A percentile compares a stretch with the other conserved stretches of the same genome.
phyloP scores from a whole-genome alignment of 2,797 vertebrate species.

The Megaceryle alcyon region DNA sequence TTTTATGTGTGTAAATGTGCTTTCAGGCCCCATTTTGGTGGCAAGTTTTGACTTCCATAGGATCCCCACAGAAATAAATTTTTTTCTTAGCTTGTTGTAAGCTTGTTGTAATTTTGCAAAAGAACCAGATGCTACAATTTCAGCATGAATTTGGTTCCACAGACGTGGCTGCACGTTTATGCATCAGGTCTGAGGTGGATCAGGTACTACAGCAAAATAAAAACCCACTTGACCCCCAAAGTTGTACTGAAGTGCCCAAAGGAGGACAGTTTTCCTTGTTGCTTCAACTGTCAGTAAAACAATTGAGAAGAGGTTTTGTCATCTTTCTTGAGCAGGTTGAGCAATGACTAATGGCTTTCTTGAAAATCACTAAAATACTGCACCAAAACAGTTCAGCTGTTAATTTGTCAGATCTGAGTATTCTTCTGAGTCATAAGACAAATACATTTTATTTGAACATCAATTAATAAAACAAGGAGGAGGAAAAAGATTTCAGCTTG shows the following conservation, averaged over 20 bases:
- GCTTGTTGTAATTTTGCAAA: neutral
- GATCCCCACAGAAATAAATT: neutral
- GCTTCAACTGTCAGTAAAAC: neutral
- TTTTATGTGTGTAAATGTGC: neutral
- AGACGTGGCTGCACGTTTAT: accelerated
- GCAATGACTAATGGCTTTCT: neutral
- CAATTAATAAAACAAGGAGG: conserved; percentile 26
- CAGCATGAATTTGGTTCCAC: accelerated
- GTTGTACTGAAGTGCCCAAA: neutral
- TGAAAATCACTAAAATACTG: neutral
- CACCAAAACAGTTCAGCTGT: conserved; percentile 38
- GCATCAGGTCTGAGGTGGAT: neutral
- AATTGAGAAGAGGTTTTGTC: neutral
- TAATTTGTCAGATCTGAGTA: conserved; percentile 62
- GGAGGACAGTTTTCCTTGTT: neutral
- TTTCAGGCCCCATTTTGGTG: neutral
- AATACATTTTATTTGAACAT: conserved; percentile 39
- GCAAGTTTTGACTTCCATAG: neutral
- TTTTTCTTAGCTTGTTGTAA: neutral
- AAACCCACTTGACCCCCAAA: neutral
- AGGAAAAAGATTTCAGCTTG: neutral
- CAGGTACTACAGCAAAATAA: neutral
- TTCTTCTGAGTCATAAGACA: conserved; percentile 47
- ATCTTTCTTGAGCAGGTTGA: neutral
- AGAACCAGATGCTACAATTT: neutral